Evolutionary conservation across 2,113 vertebrate genomes (phyloP), one percentile per base, ranked within the genome.

Genomic region (Psilopogon haemacephalus): DNA sequence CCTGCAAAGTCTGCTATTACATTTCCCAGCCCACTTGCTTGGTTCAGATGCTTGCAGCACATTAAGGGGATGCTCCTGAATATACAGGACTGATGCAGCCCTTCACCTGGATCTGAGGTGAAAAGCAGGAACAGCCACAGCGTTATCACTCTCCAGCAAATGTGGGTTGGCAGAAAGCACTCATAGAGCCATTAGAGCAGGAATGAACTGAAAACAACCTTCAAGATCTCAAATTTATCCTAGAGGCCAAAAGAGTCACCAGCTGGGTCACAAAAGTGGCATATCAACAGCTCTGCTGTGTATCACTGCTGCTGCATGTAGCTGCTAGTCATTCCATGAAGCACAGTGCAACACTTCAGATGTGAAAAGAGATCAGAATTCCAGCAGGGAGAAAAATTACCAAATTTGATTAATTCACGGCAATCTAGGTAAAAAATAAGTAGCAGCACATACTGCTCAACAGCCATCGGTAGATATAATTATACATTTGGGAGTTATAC

Each of bases 361-460:
- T 15, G 21, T 4, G 6, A 48, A 78, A 24, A 35, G 11, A 76
- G 60, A 8, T 78, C 84, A 68, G 42, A 73, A 85, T 4, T 44
- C 24, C 33, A 33, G 30, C 13, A 60, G 1, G 37, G 17, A 63
- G 46, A 85, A 92, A 88, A 94, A 63, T 15, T 5, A 52, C 50
- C 62, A 24, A 8, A 72, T 68, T 15, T 70, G 67, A 80, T 16
- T 73, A 73, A 67, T 35, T n/a, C 24, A n/a, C 13, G 1, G 28
- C 35, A 52, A 91, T 63, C 59, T 21, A 70, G 23, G 62, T 32
- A 24, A 80, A 83, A 83, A 93, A 85, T 27, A 17, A 91, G 9
- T 42, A 92, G 70, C 12, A 79, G 26, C 17, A 44, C 9, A 11
- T 8, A 69, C 15, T 33, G n/a, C 21, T 78, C 65, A 40, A 76